These are phyloP conservation scores for Gerris buenoi DNA, from an alignment of 1,140 invertebrate species.

Conservation along the genomic window DNA sequence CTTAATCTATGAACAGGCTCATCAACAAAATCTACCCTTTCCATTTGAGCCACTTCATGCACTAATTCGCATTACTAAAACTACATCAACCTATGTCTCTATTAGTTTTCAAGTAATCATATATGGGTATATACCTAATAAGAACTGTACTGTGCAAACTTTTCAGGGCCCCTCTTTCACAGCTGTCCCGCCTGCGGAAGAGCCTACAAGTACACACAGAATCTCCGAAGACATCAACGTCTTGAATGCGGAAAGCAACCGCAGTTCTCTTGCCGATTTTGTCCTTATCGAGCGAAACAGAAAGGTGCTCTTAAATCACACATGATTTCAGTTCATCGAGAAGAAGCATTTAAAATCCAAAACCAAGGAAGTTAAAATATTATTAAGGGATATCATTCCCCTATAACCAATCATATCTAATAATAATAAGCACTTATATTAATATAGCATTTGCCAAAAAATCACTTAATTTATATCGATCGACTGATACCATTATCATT, in stretches of 20 bases:
- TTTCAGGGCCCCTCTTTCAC: slow-evolving; percentile 1
- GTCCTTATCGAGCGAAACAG: neutral
- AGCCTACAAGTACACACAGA: neutral
- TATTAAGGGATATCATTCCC: neutral
- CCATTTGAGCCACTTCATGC: too few relatives aligned
- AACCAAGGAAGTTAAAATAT: neutral
- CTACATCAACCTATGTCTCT: too few relatives aligned
- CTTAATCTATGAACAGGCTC: too few relatives aligned
- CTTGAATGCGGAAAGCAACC: neutral
- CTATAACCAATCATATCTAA: neutral
- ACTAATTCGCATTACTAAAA: too few relatives aligned
- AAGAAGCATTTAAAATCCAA: neutral
- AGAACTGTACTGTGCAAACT: too few relatives aligned
- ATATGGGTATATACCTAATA: too few relatives aligned
- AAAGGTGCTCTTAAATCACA: neutral
- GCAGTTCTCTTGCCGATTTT: neutral
- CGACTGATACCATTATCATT: too few relatives aligned
- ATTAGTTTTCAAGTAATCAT: too few relatives aligned
- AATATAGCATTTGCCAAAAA: neutral
- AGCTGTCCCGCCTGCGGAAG: neutral
- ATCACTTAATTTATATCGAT: too few relatives aligned
- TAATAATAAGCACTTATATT: neutral
- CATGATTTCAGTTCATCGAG: neutral
- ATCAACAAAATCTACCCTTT: too few relatives aligned
- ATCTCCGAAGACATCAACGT: neutral